Base-by-base conservation (phyloP, 2,888 invertebrate genomes). In the Conistra vaccinii region DNA sequence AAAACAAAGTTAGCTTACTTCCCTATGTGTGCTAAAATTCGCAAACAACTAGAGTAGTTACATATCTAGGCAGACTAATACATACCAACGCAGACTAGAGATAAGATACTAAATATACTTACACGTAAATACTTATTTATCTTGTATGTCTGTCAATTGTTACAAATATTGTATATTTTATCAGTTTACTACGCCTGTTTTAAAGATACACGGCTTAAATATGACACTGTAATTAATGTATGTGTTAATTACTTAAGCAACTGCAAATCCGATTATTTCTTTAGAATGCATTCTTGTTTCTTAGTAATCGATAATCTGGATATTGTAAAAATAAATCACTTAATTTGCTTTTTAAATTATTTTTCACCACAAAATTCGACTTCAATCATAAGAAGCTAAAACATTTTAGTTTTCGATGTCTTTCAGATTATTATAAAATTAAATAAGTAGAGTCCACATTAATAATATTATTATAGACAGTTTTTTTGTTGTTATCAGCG, bases 61-160 rank as follows among this genome's bases (percentile, higher is more conserved):
- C 2, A 14, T 58, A 63, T 53, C 45, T 55, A 48, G 14, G 29
- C 67, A 32, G 12, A 57, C 39, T 60, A 55, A 17, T 29, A 32
- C 17, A 12, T 70, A 17, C n/a, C 62, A 58, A 63, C 45, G n/a
- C 1, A 48, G 7, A 68, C 32, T 12, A 35, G 66, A 29, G 84
- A 84, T 84, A 66, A 84, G 84, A 71, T 83, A 69, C 9, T 26
- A 26, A 26, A 20, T 35, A 2, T 35, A 35, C 35, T n/a, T 32
- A 32, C 23, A 39, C 23, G 20, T 58, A 17, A 45, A 39, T 39
- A 81, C 12, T 20, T 75, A 45, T 58, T 66, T 45, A 17, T 48
- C 17, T 53, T n/a, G 9, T 29, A 6, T 20, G 55, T 82, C 55
- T 82, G 65, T n/a, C 17, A 39, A 81, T 45, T 53, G 35, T 35